Conservation (phyloP, 2,888 invertebrate genomes). For the Epinotia bilunana region DNA sequence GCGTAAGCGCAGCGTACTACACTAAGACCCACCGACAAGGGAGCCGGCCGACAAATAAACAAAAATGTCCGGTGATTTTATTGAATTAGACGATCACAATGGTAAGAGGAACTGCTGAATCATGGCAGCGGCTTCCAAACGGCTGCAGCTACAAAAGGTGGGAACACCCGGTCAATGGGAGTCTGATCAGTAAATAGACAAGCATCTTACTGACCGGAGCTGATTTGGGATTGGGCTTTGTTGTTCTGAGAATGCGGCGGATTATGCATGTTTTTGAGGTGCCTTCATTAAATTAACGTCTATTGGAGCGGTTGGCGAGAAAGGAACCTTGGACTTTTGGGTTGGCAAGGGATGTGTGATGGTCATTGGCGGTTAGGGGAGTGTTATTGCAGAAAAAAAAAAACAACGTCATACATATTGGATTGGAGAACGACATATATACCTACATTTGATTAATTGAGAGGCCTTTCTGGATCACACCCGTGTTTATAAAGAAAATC, state of each 20-base stretch:
- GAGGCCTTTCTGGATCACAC: too few species aligned
- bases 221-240: slow-evolving; percentile 40
- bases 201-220: slow-evolving; percentile 55
- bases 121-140: slow-evolving; percentile 71
- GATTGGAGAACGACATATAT: not conserved
- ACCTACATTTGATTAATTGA: too few species aligned
- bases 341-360: not conserved
- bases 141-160: slow-evolving; percentile 74
- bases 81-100: slow-evolving; percentile 84
- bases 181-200: slow-evolving; percentile 81
- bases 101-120: slow-evolving; percentile 69
- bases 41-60: slow-evolving; percentile 76
- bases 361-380: too few species aligned
- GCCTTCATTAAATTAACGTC: slow-evolving; percentile 18
- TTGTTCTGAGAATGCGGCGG: slow-evolving; percentile 22
- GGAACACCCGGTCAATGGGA: slow-evolving; percentile 80
- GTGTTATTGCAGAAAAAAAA: too few species aligned
- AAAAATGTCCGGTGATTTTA: slow-evolving; percentile 82
- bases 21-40: slow-evolving; percentile 73
- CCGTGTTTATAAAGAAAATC: too few species aligned
- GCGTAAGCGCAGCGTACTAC: slow-evolving; percentile 70
- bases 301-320: slow-evolving; percentile 18
- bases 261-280: slow-evolving; percentile 40
- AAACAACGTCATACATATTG: not conserved
- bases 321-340: not conserved